Evolutionary conservation across 2,888 invertebrate species (phyloP), one percentile per base, ranked within the genome.

Genomic region (Epinotia nisella): DNA sequence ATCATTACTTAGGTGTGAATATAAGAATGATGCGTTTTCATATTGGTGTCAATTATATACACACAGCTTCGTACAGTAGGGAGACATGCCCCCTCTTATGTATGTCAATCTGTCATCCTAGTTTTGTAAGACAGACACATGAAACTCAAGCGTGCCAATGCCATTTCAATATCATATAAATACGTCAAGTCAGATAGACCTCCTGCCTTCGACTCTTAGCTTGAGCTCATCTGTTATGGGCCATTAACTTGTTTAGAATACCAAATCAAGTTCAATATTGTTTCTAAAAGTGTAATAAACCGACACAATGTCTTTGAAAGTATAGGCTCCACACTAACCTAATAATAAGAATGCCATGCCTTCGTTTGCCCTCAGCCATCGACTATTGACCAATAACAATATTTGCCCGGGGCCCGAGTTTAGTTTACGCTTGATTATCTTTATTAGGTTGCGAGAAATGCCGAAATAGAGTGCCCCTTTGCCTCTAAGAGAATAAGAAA

Each of bases 381-480:
- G 13, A 29, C 15, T 29, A 29, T 60, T 29, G 60, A 35, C 53
- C 35, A 29, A 65, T 65, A 53, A 65, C 64, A 19, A 53, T 53
- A 35, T 65, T 65, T 53, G 53, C 64, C 24, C n/a, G 53, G 15
- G 51, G 29, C 51, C n/a, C 17, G 51, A 5, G 17, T 7, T 10
- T 17, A 11, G 17, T 13, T n/a, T 29, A 13, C 53, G 13, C 19
- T 5, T 55, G 65, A 41, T 55, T 66, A 15, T 39, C 55, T 53
- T n/a, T 51, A 53, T 53, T 65, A 35, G 51, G 15, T 64, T 65
- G 53, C 39, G 53, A 35, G 35, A 15, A 55, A 66, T 55, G 39
- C 39, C 62, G 24, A 41, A 39, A 24, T 41, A 21, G 19, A 55
- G 39, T 55, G 35, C 53, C 39, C 39, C 55, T 55, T 41, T 55